Evolutionary conservation across 37 sponge, comb jelly and placozoan species (phyloP).

Genomic region (Aphrocallistes beatrix): DNA sequence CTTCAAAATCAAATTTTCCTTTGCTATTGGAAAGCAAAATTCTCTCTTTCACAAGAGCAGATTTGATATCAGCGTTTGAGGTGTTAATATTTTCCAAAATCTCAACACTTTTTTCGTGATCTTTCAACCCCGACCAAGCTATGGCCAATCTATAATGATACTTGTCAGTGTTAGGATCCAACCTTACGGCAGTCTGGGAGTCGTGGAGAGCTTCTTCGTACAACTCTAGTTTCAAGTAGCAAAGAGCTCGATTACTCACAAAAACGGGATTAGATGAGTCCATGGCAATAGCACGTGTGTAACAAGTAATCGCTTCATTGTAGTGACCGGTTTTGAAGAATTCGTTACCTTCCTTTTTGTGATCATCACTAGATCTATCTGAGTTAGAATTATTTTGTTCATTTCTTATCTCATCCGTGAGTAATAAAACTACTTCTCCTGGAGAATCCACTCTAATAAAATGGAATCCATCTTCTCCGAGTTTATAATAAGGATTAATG

Average conservation of each 20-base stretch:
- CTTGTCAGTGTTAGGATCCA: conserved; percentile 55
- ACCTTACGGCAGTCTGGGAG: conserved; percentile 28
- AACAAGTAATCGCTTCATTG: conserved; percentile 30
- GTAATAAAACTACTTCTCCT: neutral
- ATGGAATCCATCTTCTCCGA: neutral
- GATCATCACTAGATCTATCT: neutral
- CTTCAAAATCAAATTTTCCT: neutral
- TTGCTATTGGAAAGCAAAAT: neutral
- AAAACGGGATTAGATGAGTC: conserved; percentile 23
- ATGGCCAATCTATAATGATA: conserved; percentile 58
- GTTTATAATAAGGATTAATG: neutral
- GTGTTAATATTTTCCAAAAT: conserved; percentile 31
- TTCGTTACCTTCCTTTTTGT: conserved; percentile 44
- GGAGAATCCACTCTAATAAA: neutral
- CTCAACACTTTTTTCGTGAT: conserved; percentile 40
- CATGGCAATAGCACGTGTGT: conserved; percentile 14
- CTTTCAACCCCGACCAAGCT: conserved; percentile 46
- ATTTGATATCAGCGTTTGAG: neutral
- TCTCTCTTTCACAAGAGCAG: neutral
- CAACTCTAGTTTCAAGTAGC: conserved; percentile 46
- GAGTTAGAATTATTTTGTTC: neutral
- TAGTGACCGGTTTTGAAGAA: conserved; percentile 36
- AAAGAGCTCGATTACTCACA: conserved; percentile 70
- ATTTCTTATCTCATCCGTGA: no score
- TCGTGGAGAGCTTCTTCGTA: conserved; percentile 45